Evolutionary conservation across 30 jellyfish, hydroid and myxozoan species (phyloP), one percentile per base, ranked within the genome.

Genomic region (Hydra vulgaris): DNA sequence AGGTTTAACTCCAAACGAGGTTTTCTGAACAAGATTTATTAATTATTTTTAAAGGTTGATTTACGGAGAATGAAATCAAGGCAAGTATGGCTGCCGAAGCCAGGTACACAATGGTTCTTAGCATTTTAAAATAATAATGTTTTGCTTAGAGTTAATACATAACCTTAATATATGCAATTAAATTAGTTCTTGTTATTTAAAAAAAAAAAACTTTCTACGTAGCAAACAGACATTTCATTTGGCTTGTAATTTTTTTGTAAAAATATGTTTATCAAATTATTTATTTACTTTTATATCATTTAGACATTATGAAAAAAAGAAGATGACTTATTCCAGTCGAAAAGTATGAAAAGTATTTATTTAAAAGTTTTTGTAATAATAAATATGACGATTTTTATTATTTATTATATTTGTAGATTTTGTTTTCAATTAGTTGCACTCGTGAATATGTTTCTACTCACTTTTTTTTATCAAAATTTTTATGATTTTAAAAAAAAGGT

Each of bases 71-170:
- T 56, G 27, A 52, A 78, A 56, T 77, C 66, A 78, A 78, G 69
- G 23, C 85, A 78, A 78, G 85, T 78, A 78, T 78, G 85, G 85
- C 85, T 78, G 85, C 85, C 85, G 79, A 78, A 78, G 85, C 85
- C 85, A 78, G 85, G 85, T 78, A 70, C 12, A 70, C 18, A 70
- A 70, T 21, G 8, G 25, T 70, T 22, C 76, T 8, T 24, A 18
- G 27, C 0, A 0, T 17, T 70, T 24, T 21, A 70, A 70, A 0
- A 8, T 24, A 70, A 21, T 17, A 21, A n/a, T n/a, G n/a, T n/a
- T n/a, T n/a, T n/a, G n/a, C n/a, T n/a, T n/a, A n/a, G n/a, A n/a
- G n/a, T n/a, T n/a, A n/a, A n/a, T n/a, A n/a, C n/a, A n/a, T n/a
- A n/a, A n/a, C n/a, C n/a, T n/a, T n/a, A n/a, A n/a, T n/a, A n/a